Base-by-base conservation (phyloP, 2,797 vertebrate genomes). In the Tokudaia tokunoshimensis region DNA sequence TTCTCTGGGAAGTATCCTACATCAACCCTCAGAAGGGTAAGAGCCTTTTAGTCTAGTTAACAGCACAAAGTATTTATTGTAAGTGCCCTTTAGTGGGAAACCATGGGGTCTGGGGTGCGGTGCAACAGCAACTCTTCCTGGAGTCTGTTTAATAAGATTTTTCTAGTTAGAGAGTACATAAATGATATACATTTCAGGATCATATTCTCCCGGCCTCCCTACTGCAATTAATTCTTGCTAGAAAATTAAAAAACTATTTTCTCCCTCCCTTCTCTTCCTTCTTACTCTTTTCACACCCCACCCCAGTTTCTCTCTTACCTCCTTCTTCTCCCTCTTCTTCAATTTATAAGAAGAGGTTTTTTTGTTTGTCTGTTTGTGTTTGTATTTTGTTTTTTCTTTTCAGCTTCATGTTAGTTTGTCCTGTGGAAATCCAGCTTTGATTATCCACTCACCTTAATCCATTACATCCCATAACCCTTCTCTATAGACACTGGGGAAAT, bases 251-350 rank as follows among this genome's bases (percentile, higher is more conserved):
- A 67, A 61, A 31, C 5, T 0, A n/a, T 70, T 55, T 26, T n/a
- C 1, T 11, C 3, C 2, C 11, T 7, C 13, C 13, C n/a, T 81
- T 14, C 26, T 3, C 2, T 37, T 9, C 7, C 37, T 59, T 26
- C 13, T 50, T 44, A 75, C 44, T 26, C 24, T 44, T 44, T 47
- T 6, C 44, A n/a, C 6, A 34, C 34, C 34, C 34, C 65, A 34
- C 31, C 14, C 65, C 65, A 2, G 13, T 29, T 47, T 78, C 11
- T 31, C 75, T 50, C 29, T 26, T 1, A 74, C 26, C 14, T 50
- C 26, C 26, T 26, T 15, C 55, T 59, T 82, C 13, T 26, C 4
- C 29, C 24, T 80, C 50, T 22, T 80, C 11, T n/a, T 29, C 61
- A 31, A 6, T 41, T 44, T 41, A 83, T 15, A 63, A 63, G 41